Evolutionary conservation across 2,888 invertebrate species (phyloP).

Genomic region (Pammene aurita): DNA sequence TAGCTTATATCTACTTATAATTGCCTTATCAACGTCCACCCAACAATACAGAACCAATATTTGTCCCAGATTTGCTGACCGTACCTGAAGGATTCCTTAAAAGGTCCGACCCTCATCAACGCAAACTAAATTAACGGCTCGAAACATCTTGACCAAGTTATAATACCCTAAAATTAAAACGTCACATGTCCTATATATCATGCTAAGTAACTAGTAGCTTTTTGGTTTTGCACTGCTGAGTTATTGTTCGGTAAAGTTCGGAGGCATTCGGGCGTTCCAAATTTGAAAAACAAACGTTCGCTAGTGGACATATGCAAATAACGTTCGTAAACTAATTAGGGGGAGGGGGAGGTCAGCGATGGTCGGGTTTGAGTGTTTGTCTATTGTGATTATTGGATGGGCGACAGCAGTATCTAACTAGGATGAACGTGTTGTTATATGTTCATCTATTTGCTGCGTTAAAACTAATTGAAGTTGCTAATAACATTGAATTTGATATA

Average conservation of each 20-base stretch:
- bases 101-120: conserved; percentile 78
- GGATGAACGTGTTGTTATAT: not conserved
- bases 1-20: conserved; percentile 24
- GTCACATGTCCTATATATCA: conserved; percentile 4
- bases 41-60: conserved; percentile 65
- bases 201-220: not conserved
- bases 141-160: conserved; percentile 81
- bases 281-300: conserved; percentile 76
- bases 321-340: conserved; percentile 63
- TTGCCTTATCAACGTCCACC: conserved; percentile 45
- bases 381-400: conserved; percentile 21
- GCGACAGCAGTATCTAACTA: not conserved
- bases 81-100: conserved; percentile 69
- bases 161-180: conserved; percentile 58
- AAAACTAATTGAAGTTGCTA: not conserved
- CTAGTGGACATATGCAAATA: conserved; percentile 64
- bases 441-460: not conserved
- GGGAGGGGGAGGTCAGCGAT: conserved; percentile 41
- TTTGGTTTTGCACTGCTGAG: not conserved
- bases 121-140: conserved; percentile 80
- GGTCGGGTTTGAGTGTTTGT: conserved; percentile 40
- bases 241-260: conserved; percentile 42
- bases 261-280: conserved; percentile 58
- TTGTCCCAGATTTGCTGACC: conserved; percentile 66
- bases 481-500: too few relatives aligned